Conservation (phyloP, 2,797 vertebrate genomes). For the Chromis chromis region DNA sequence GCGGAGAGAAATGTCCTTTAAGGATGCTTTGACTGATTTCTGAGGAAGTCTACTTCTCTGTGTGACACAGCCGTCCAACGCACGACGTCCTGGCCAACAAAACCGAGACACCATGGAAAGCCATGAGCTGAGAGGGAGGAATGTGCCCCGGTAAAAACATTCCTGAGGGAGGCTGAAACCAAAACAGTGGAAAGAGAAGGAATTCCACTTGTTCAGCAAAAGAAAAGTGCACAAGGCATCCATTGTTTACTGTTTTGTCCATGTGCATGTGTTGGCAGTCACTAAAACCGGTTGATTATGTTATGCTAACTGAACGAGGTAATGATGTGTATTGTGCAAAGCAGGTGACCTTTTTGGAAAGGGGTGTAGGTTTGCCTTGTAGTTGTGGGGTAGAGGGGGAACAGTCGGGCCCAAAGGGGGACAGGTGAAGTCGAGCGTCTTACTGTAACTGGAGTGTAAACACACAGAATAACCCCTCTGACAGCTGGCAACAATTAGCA, state of each 20-base stretch:
- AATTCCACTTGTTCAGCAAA: conserved; percentile 79
- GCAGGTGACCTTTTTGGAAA: conserved; percentile 55
- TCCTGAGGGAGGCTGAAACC: conserved; percentile 76
- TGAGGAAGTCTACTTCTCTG: conserved; percentile 47
- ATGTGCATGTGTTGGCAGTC: conserved; percentile 46
- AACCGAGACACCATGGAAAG: conserved; percentile 66
- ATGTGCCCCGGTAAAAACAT: conserved; percentile 77
- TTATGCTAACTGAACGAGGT: conserved; percentile 76
- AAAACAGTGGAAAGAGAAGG: conserved; percentile 75
- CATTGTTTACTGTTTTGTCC: conserved; percentile 77
- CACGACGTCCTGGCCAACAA: conserved; percentile 35
- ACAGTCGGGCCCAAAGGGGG: conserved; percentile 43
- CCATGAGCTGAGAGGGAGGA: conserved; percentile 69
- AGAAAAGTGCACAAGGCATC: conserved; percentile 70
- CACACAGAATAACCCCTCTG: conserved; percentile 71
- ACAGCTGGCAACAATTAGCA: conserved; percentile 83
- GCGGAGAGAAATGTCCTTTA: conserved; percentile 29
- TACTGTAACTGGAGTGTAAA: conserved; percentile 82
- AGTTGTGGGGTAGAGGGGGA: conserved; percentile 29
- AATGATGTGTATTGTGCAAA: conserved; percentile 70
- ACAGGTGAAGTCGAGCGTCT: conserved; percentile 78
- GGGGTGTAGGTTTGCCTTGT: conserved; percentile 35
- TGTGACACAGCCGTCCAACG: conserved; percentile 54
- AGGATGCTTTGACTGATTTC: conserved; percentile 41
- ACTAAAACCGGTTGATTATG: conserved; percentile 73